A percentile compares a stretch with the other conserved stretches of the same genome.
Evolutionary conservation across 2,888 invertebrate genomes (phyloP).

Genomic region (Arenicola marina): DNA sequence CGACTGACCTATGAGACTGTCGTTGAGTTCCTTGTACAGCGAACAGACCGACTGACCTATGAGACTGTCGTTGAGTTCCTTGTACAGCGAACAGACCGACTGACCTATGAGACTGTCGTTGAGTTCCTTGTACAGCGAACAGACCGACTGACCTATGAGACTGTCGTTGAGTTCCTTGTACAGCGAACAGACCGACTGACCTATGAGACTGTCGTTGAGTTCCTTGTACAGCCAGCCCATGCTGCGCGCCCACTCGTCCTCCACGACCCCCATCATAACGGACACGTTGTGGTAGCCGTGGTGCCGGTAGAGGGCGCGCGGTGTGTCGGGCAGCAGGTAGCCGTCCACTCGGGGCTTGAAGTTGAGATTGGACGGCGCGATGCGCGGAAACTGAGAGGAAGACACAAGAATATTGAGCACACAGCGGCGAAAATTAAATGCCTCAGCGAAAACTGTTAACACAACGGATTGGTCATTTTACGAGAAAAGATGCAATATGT

Average conservation of each 20-base stretch:
- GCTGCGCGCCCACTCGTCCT: slow-evolving; percentile 24
- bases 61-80: no score
- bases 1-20: no score
- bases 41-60: no score
- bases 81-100: no score
- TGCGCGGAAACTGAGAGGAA: slow-evolving; percentile 15
- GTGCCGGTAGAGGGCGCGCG: not conserved
- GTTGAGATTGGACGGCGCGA: slow-evolving; percentile 19
- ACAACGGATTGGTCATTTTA: not conserved
- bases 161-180: not conserved
- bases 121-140: no score
- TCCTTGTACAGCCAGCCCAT: slow-evolving; percentile 19
- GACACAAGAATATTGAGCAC: not conserved
- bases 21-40: no score
- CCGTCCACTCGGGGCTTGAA: slow-evolving; percentile 26
- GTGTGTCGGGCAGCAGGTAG: slow-evolving; percentile 8
- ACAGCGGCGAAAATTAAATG: not conserved
- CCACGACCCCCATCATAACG: slow-evolving; percentile 19
- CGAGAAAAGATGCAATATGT: not conserved
- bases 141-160: no score
- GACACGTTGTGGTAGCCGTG: slow-evolving; percentile 9
- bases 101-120: no score
- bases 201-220: slow-evolving; percentile 1
- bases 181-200: not conserved
- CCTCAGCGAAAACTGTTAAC: not conserved